These are phyloP conservation scores for Selenia dentaria DNA, from an alignment of 2,888 invertebrate species.

Conservation along the genomic window DNA sequence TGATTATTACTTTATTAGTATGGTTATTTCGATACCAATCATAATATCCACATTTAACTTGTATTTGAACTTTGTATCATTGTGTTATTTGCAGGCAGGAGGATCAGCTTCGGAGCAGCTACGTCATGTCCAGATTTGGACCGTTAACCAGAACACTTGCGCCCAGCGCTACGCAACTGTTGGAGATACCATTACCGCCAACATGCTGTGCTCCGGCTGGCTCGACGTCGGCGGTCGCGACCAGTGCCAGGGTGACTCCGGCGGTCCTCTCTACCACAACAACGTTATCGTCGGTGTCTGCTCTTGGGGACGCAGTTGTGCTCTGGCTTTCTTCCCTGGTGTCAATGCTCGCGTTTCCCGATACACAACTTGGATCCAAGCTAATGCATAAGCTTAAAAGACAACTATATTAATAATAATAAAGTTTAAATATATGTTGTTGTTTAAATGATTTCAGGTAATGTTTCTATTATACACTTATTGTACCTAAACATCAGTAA, in stretches of 20 bases:
- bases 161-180: conserved; percentile 33
- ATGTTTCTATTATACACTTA: too few relatives aligned
- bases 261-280: conserved; percentile 57
- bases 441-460: too few relatives aligned
- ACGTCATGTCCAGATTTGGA: conserved; percentile 48
- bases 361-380: conserved; percentile 2
- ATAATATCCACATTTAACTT: too few relatives aligned
- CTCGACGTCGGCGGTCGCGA: too few relatives aligned
- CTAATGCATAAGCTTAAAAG: conserved; percentile 4
- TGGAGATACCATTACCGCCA: conserved; percentile 38
- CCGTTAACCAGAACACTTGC: conserved; percentile 44
- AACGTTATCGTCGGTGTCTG: conserved; percentile 41
- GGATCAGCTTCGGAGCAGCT: conserved; percentile 42
- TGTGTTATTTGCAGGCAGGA: conserved; percentile 23
- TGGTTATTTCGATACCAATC: too few relatives aligned
- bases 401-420: too few relatives aligned
- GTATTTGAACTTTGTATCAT: too few relatives aligned
- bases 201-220: conserved; percentile 51
- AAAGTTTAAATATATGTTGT: too few relatives aligned
- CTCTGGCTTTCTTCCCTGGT: conserved; percentile 2
- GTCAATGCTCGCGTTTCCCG: conserved; percentile 5
- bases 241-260: too few relatives aligned
- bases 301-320: conserved; percentile 39
- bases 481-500: too few relatives aligned
- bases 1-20: too few relatives aligned